These are phyloP conservation scores for Gymnarchus niloticus DNA, from an alignment of 2,113 vertebrate genomes.

Conservation along the genomic window DNA sequence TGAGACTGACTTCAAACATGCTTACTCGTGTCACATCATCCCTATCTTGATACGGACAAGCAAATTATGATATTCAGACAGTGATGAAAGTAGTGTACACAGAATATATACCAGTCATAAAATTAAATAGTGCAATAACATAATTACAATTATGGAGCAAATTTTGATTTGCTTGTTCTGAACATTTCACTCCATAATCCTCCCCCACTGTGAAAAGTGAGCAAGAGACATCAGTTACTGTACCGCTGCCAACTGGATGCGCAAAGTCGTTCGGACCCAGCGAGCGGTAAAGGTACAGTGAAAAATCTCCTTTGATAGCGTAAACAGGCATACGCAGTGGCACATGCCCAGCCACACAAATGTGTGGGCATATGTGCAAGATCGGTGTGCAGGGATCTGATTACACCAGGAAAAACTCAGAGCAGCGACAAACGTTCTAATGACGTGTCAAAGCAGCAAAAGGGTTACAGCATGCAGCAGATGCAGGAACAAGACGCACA, in stretches of 20 bases:
- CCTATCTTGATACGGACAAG: not conserved
- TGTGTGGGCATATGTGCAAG: not conserved
- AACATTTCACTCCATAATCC: not conserved
- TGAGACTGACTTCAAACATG: not conserved
- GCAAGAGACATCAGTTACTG: not conserved
- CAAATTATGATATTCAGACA: not conserved
- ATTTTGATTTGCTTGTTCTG: not conserved
- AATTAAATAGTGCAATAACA: not conserved
- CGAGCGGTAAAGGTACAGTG: not conserved
- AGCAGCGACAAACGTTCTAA: not conserved
- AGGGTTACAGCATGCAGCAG: not conserved
- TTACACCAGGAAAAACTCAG: not conserved
- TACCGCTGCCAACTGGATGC: slow-evolving; percentile 22
- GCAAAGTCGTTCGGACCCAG: not conserved
- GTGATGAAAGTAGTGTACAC: not conserved
- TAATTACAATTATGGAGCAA: not conserved
- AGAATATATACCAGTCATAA: not conserved
- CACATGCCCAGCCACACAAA: not conserved
- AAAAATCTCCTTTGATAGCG: not conserved
- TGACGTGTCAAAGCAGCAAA: not conserved
- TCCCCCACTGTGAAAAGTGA: not conserved
- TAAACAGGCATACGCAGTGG: not conserved
- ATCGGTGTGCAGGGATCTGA: not conserved
- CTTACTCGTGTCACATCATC: not conserved
- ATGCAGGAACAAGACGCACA: not conserved